Percentiles rank a stretch among this genome's conserved stretches.
phyloP scores from a whole-genome alignment of 2,797 vertebrate genomes.

The Lophotriccus pileatus region DNA sequence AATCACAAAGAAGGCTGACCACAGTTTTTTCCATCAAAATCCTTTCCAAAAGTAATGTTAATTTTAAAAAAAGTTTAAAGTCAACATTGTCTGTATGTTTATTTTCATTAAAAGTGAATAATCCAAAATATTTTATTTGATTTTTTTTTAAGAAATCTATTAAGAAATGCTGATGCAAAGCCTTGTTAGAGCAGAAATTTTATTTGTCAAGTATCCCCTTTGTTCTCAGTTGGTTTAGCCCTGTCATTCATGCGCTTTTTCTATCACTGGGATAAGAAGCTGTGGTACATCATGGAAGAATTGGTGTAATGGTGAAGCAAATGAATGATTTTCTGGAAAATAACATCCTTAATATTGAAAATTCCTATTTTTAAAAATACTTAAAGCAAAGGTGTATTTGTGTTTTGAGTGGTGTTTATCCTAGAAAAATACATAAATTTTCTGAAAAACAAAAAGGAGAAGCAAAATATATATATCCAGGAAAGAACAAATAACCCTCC shows the following conservation, averaged over 20 bases:
- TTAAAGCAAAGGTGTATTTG: background rate
- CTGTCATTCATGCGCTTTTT: background rate
- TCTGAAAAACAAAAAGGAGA: background rate
- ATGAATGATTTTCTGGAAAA: background rate
- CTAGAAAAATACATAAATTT: background rate
- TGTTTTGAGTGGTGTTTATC: background rate
- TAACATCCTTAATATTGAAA: background rate
- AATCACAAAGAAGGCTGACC: background rate
- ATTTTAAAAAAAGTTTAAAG: background rate
- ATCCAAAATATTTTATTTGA: background rate
- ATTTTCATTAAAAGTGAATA: background rate
- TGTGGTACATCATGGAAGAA: background rate
- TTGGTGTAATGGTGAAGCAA: background rate
- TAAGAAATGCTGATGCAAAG: background rate
- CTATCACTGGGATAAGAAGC: background rate
- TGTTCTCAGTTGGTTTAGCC: background rate
- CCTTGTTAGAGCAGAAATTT: background rate
- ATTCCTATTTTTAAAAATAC: background rate
- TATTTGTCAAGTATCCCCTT: rapidly evolving
- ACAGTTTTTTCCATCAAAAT: background rate
- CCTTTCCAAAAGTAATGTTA: background rate
- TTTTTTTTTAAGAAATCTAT: background rate
- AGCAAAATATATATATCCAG: background rate
- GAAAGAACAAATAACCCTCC: background rate
- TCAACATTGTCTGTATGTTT: background rate